Percentiles rank a stretch among this genome's conserved stretches.
Evolutionary conservation across 2,797 vertebrate species (phyloP).

Genomic region (Hippocampus kuda): DNA sequence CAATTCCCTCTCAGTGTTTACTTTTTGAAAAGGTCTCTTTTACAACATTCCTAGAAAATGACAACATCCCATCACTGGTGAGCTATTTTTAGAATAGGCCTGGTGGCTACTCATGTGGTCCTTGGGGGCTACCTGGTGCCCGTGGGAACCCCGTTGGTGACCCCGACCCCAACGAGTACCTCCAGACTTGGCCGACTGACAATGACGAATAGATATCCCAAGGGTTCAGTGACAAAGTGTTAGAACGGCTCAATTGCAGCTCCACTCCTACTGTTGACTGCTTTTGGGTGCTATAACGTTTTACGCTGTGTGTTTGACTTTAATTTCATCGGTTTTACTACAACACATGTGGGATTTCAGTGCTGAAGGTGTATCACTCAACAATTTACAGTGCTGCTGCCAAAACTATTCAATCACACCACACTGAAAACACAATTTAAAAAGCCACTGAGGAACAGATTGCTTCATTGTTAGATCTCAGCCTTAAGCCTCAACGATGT

Average conservation of each 20-base stretch:
- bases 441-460: not conserved
- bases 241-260: constrained; percentile 13
- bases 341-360: constrained; percentile 17
- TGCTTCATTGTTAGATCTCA: not conserved
- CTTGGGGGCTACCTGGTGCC: no score
- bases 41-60: no score
- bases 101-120: no score
- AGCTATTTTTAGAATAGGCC: no score
- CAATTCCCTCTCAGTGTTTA: no score
- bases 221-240: constrained; percentile 12
- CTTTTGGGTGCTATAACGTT: constrained; percentile 13
- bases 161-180: no score
- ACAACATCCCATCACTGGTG: no score
- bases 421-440: not conserved
- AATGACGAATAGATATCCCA: no score
- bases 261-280: constrained; percentile 8
- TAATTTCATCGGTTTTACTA: constrained; percentile 29
- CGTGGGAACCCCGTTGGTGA: no score
- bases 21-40: no score
- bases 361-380: constrained; percentile 15
- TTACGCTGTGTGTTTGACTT: constrained; percentile 24
- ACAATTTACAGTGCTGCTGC: not conserved
- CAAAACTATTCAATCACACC: constrained; percentile 1
- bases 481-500: not conserved
- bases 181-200: not conserved